These are phyloP conservation scores for Sebastes jordani DNA, from an alignment of 2,797 vertebrate species.

Conservation along the genomic window DNA sequence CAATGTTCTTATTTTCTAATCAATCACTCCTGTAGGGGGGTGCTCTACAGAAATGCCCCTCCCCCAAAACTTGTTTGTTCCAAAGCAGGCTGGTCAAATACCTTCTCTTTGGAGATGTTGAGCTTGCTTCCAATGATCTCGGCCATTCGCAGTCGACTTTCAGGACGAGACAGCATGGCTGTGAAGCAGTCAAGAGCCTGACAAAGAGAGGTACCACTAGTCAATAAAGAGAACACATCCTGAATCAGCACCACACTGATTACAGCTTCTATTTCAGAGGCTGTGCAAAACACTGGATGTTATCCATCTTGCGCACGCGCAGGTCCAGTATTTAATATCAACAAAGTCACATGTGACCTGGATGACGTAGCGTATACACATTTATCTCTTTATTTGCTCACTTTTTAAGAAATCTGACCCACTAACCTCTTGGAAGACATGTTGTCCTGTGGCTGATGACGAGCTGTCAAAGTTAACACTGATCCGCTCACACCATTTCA, in stretches of 20 bases:
- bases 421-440: conserved; percentile 94
- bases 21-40: neutral
- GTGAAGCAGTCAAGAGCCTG: conserved; percentile 98
- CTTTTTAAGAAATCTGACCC: neutral
- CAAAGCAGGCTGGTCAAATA: conserved; percentile 36
- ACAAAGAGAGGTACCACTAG: neutral
- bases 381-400: neutral
- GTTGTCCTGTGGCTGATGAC: conserved; percentile 85
- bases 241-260: neutral
- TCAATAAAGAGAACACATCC: neutral
- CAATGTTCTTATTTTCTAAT: neutral
- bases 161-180: conserved; percentile 89
- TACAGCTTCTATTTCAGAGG: neutral
- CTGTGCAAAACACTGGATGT: no score
- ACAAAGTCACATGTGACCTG: no score
- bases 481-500: conserved; percentile 97
- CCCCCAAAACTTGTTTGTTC: neutral
- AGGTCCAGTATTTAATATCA: no score
- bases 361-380: no score
- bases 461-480: conserved; percentile 85
- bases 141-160: conserved; percentile 87
- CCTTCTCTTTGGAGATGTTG: conserved; percentile 97
- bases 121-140: conserved; percentile 94
- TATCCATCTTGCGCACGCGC: no score
- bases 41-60: neutral